phyloP scores from a whole-genome alignment of 2,888 invertebrate species.

The Lycocerus yunnanus region DNA sequence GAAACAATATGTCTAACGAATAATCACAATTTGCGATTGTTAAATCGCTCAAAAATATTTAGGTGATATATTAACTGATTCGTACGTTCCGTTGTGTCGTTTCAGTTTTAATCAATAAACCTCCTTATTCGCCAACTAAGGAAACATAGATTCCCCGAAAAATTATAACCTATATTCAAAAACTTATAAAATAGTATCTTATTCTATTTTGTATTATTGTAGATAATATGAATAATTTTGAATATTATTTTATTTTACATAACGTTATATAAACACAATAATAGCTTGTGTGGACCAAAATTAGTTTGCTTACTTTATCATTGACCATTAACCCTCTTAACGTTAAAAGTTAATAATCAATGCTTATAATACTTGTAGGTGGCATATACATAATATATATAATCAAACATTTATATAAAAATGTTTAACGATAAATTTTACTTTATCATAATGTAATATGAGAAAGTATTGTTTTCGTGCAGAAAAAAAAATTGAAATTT shows the following conservation, averaged over 20 bases:
- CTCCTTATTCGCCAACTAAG: constrained; percentile 54
- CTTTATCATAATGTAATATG: too few species aligned
- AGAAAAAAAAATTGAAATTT: too few species aligned
- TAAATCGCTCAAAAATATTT: constrained; percentile 20
- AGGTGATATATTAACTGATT: not conserved
- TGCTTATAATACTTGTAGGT: too few species aligned
- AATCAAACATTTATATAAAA: too few species aligned
- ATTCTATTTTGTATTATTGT: not conserved
- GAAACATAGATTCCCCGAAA: constrained; percentile 52
- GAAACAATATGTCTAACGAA: constrained; percentile 15
- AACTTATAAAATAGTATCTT: not conserved
- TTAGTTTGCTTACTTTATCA: too few species aligned
- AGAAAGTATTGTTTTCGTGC: too few species aligned
- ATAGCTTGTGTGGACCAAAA: too few species aligned
- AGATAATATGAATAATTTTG: not conserved
- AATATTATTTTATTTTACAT: not conserved
- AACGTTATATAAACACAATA: not conserved
- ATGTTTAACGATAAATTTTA: too few species aligned
- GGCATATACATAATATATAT: too few species aligned
- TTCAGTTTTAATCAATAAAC: constrained; percentile 55
- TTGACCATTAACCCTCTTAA: too few species aligned
- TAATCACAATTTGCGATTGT: constrained; percentile 13
- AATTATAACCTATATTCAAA: not conserved
- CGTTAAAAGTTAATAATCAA: too few species aligned
- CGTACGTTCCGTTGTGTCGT: constrained; percentile 17